A percentile compares a stretch with the other conserved stretches of the same genome.
phyloP scores from a whole-genome alignment of 2,797 vertebrate genomes.

The Cryptoblepharus egeriae region DNA sequence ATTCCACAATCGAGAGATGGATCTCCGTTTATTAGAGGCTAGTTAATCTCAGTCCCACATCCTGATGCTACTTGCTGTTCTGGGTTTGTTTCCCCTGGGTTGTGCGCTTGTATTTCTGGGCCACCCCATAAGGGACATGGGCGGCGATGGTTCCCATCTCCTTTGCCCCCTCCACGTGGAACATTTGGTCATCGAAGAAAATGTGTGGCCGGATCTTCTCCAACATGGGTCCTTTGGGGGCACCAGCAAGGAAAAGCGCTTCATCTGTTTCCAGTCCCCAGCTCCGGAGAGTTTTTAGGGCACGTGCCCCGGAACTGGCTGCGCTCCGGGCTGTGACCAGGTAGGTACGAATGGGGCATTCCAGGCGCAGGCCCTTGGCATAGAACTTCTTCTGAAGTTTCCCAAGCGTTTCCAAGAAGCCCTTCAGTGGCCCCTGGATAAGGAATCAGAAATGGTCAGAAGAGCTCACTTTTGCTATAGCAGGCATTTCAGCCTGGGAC shows the following conservation, averaged over 20 bases:
- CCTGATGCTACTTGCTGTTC: conserved; percentile 29
- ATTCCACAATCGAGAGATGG: rapidly evolving
- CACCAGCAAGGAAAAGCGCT: conserved; percentile 93
- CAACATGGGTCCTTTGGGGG: conserved; percentile 93
- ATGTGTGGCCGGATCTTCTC: conserved; percentile 97
- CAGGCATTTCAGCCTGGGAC: too few species aligned
- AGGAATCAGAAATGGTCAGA: not conserved
- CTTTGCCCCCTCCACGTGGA: conserved; percentile 93
- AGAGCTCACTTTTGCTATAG: too few species aligned
- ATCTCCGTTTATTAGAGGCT: rapidly evolving
- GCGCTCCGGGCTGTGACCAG: conserved; percentile 94
- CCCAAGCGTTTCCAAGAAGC: conserved; percentile 92
- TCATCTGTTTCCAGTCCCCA: conserved; percentile 97
- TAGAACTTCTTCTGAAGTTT: conserved; percentile 98
- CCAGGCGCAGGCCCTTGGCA: conserved; percentile 89
- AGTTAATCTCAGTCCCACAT: not conserved
- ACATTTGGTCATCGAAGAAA: conserved; percentile 99
- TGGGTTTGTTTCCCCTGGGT: conserved; percentile 35
- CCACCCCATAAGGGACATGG: conserved; percentile 94
- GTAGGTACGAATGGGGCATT: conserved; percentile 96
- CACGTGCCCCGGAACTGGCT: conserved; percentile 94
- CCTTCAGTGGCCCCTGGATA: conserved; percentile 90
- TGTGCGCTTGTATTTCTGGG: conserved; percentile 78
- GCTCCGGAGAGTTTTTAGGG: conserved; percentile 93
- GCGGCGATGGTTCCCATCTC: conserved; percentile 93